Conservation (phyloP, 2,797 vertebrate species). For the Vespertilio murinus region DNA sequence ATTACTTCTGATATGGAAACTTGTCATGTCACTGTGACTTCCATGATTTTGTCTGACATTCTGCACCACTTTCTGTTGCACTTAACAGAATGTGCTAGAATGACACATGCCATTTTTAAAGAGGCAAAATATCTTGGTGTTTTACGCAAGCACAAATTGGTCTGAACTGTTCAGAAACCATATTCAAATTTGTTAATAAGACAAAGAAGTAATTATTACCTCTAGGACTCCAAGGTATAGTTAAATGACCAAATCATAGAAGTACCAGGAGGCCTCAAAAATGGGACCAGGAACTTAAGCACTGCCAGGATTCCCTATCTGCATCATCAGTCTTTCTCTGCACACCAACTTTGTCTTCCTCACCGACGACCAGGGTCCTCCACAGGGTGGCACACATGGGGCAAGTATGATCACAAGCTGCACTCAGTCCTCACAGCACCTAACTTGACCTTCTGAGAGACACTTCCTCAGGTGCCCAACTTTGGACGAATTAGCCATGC, state of each 20-base stretch:
- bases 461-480: not conserved
- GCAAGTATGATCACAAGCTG: not conserved
- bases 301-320: not conserved
- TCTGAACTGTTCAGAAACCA: constrained; percentile 2
- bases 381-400: not conserved
- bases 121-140: not conserved
- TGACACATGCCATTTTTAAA: not conserved
- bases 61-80: not conserved
- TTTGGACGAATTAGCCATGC: not conserved
- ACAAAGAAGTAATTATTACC: not conserved
- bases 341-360: not conserved
- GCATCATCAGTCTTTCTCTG: not conserved
- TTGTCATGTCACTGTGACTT: not conserved
- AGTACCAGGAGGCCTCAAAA: not conserved
- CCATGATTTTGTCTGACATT: not conserved
- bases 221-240: not conserved
- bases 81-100: not conserved
- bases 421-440: not conserved
- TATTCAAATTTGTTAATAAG: constrained; percentile 5
- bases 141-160: not conserved
- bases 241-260: not conserved
- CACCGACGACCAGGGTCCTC: not conserved
- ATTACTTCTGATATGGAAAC: constrained; percentile 11
- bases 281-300: not conserved
- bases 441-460: not conserved